Percentiles rank a stretch among this genome's conserved stretches.
These are phyloP conservation scores for Dicrostonyx torquatus DNA, from an alignment of 2,797 vertebrate species.

Conservation along the genomic window DNA sequence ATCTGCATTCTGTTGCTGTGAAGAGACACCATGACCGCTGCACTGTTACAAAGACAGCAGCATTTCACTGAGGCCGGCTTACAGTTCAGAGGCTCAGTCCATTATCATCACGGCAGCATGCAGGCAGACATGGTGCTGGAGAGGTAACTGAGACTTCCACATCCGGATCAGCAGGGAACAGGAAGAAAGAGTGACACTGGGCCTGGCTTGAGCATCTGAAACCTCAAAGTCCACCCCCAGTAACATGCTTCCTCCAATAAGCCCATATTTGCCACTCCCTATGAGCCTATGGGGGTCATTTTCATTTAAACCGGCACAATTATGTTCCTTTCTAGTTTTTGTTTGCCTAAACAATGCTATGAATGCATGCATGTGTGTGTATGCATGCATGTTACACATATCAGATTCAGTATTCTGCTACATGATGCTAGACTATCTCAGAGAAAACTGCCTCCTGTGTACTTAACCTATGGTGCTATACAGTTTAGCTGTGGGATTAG, in stretches of 20 bases:
- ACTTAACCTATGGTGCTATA: neutral
- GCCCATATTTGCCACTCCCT: neutral
- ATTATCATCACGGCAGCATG: neutral
- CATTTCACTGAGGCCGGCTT: neutral
- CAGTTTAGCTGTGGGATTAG: neutral
- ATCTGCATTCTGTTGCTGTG: neutral
- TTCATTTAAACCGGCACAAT: neutral
- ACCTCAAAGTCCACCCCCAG: too few species aligned
- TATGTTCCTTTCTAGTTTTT: slow-evolving; percentile 23
- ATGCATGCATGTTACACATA: neutral
- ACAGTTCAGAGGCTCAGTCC: neutral
- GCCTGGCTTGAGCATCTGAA: neutral
- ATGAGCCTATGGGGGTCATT: neutral
- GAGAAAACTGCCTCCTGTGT: neutral
- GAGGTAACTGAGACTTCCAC: neutral
- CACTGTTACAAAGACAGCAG: neutral
- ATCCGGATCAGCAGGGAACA: neutral
- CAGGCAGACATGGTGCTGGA: neutral
- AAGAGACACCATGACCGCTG: neutral
- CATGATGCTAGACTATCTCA: neutral
- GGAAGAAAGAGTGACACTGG: neutral
- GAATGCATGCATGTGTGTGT: too few species aligned
- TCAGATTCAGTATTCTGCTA: slow-evolving; percentile 40
- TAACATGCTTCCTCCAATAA: neutral
- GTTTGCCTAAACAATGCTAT: neutral